Evolutionary conservation across 2,888 invertebrate species (phyloP), one percentile per base, ranked within the genome.

Genomic region (Chloromyia formosa): DNA sequence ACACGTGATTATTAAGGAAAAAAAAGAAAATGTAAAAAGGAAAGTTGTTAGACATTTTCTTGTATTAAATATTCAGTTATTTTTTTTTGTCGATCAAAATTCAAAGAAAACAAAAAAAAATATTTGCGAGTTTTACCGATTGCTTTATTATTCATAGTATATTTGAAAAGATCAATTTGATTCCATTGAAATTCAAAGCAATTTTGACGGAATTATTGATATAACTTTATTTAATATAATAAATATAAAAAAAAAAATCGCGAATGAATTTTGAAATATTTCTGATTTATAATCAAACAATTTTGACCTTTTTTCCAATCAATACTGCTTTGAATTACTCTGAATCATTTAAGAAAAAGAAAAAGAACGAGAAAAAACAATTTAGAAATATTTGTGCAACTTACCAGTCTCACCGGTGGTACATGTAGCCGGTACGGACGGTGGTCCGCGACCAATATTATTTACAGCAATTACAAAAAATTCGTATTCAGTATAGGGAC

Each of bases 371-470:
- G 80, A 78, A 84, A n/a, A n/a, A n/a, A n/a, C n/a, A n/a, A n/a
- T n/a, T 82, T 80, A 77, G 80, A 81, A 82, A 62, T 64, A 22
- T 54, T 18, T 27, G 72, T 73, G 74, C 64, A 83, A 87, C 89
- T 88, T 90, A 98, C 97, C 95, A 88, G 96, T 94, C 90, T 97
- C 97, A 82, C 96, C 97, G 23, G 98, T 99, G 79, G 96, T 97
- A 81, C 96, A 94, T 82, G 94, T 92, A 60, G 94, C 94, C 0
- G 97, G 93, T 22, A 91, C 88, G 78, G 97, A 97, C 1, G 96
- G 93, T 49, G 93, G 92, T 49, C 98, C 97, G 77, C 96, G 89
- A 58, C 98, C 98, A 79, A 97, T 94, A 85, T 92, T 93, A 88
- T 97, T 98, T 73, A 95, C 95, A 23, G 97, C 97, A 80, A 96